Evolutionary conservation across 2,113 vertebrate genomes (phyloP).

Genomic region (Trematomus loennbergii): DNA sequence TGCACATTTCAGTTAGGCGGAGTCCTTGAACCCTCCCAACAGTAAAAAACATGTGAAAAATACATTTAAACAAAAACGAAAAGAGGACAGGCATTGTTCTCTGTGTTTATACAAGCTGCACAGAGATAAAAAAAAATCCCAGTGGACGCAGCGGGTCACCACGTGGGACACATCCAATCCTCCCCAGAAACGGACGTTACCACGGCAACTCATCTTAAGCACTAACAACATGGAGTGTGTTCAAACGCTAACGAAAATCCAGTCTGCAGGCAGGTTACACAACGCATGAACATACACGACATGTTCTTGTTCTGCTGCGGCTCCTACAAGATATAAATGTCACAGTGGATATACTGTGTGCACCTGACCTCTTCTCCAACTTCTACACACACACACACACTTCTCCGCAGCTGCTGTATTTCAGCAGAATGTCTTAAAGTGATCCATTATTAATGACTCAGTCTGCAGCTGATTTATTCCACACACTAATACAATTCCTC

Average conservation of each 20-base stretch:
- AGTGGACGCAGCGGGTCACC: conserved; percentile 52
- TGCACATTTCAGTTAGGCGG: background rate
- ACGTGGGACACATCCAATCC: conserved; percentile 41
- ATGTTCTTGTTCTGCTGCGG: conserved; percentile 24
- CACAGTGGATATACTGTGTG: conserved; percentile 40
- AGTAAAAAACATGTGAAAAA: background rate
- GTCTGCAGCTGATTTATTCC: conserved; percentile 67
- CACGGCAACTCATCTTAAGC: conserved; percentile 68
- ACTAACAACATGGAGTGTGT: conserved; percentile 38
- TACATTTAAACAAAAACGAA: background rate
- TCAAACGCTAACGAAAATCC: conserved; percentile 19
- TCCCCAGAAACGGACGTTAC: conserved; percentile 61
- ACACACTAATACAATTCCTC: conserved; percentile 65
- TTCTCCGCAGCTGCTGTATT: conserved; percentile 35
- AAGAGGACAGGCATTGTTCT: conserved; percentile 16
- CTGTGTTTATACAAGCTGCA: conserved; percentile 27
- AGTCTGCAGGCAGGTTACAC: conserved; percentile 23
- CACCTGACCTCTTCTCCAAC: conserved; percentile 30
- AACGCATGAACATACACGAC: conserved; percentile 15
- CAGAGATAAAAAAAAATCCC: conserved; percentile 48
- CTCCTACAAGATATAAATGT: conserved; percentile 43
- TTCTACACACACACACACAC: conserved; percentile 6
- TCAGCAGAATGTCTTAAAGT: conserved; percentile 58
- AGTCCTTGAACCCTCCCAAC: conserved; percentile 1
- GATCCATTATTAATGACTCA: conserved; percentile 69